Evolutionary conservation across 2,113 vertebrate genomes (phyloP).

Genomic region (Platanista minor): DNA sequence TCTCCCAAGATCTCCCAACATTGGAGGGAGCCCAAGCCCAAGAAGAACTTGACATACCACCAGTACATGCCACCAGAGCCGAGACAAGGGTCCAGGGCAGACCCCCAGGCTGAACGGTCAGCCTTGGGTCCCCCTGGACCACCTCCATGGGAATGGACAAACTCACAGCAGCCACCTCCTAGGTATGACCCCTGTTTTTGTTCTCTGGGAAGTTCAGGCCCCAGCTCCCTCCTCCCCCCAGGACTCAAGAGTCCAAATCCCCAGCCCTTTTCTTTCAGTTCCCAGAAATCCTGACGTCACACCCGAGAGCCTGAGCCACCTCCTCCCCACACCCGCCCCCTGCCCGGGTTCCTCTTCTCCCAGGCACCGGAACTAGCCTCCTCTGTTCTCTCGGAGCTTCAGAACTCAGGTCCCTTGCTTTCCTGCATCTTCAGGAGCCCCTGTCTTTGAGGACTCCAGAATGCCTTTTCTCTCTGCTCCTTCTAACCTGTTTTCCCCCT

Average conservation of each 20-base stretch:
- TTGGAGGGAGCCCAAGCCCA: conserved; percentile 84
- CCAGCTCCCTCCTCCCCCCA: conserved; percentile 24
- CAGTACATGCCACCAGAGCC: conserved; percentile 93
- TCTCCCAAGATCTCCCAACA: not conserved
- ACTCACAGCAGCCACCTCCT: conserved; percentile 5
- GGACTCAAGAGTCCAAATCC: not conserved
- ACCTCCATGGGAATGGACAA: conserved; percentile 24
- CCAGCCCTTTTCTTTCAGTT: not conserved
- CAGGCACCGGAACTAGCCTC: not conserved
- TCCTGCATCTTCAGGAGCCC: not conserved
- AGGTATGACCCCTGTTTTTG: conserved; percentile 41
- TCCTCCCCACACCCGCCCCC: not conserved
- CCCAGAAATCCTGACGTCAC: not conserved
- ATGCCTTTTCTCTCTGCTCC: not conserved
- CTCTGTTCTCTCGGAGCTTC: not conserved
- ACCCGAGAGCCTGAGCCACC: not conserved
- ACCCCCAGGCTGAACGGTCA: conserved; percentile 47
- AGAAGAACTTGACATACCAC: conserved; percentile 91
- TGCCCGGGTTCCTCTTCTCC: not conserved
- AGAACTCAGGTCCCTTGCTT: not conserved
- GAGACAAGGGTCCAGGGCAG: conserved; percentile 78
- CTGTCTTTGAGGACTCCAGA: not conserved
- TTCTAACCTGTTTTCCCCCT: conserved; percentile 9
- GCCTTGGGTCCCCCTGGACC: not conserved
- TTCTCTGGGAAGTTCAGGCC: not conserved